phyloP scores from a whole-genome alignment of 2,888 invertebrate genomes.

The Stenodema calcarata region DNA sequence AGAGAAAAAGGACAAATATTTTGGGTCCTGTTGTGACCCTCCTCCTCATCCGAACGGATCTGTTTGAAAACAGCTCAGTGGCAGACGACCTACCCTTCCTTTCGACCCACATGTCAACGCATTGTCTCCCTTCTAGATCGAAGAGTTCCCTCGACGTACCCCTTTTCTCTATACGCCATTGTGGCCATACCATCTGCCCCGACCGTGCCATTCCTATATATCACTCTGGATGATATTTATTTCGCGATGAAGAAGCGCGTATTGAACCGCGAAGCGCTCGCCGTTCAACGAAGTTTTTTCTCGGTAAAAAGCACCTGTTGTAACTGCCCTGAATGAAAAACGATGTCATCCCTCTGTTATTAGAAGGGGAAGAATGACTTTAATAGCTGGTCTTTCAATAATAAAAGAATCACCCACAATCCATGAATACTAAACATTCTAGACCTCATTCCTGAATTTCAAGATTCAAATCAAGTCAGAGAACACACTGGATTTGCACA shows the following conservation, averaged over 20 bases:
- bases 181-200: conserved; percentile 18
- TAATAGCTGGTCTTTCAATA: neutral
- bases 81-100: neutral
- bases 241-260: conserved; percentile 1
- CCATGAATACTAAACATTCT: too few relatives aligned
- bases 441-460: too few relatives aligned
- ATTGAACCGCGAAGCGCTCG: neutral
- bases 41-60: conserved; percentile 14
- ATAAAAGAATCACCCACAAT: too few relatives aligned
- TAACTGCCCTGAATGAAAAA: neutral
- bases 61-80: conserved; percentile 34
- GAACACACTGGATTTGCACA: neutral
- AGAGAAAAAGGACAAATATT: conserved; percentile 29
- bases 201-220: neutral
- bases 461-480: neutral
- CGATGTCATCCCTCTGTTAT: neutral
- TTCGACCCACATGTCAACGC: conserved; percentile 31
- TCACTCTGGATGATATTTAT: neutral
- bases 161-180: conserved; percentile 28
- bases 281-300: neutral
- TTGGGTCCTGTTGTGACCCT: neutral
- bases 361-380: neutral
- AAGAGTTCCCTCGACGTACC: neutral
- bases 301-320: neutral
- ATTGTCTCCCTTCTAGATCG: neutral